These are phyloP conservation scores for Synanthedon vespiformis DNA, from an alignment of 2,888 invertebrate species.

Conservation along the genomic window DNA sequence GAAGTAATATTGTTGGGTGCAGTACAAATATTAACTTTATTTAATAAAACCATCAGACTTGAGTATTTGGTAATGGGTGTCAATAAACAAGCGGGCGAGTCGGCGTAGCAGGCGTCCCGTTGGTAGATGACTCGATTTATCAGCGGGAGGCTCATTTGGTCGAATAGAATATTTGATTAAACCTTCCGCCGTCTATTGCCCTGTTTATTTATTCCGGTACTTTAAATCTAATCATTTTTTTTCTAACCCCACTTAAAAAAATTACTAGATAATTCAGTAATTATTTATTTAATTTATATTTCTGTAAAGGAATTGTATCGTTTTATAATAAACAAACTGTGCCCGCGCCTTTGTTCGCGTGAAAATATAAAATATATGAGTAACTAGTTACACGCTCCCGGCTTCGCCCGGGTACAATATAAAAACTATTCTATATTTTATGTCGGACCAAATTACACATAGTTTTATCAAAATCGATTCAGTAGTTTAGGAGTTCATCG, in stretches of 20 bases:
- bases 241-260: neutral
- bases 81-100: conserved; percentile 27
- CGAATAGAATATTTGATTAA: conserved; percentile 43
- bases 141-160: conserved; percentile 37
- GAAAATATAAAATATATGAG: too few relatives aligned
- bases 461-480: too few relatives aligned
- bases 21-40: conserved; percentile 7
- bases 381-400: too few relatives aligned
- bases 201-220: conserved; percentile 25
- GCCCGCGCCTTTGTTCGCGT: too few relatives aligned
- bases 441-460: too few relatives aligned
- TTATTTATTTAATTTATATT: neutral
- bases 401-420: too few relatives aligned
- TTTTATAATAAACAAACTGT: neutral
- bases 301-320: neutral
- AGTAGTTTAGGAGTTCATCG: too few relatives aligned
- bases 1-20: neutral
- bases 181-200: conserved; percentile 22
- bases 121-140: conserved; percentile 40
- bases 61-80: conserved; percentile 28
- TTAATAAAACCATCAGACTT: conserved; percentile 8
- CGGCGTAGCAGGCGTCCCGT: conserved; percentile 18
- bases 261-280: too few relatives aligned
- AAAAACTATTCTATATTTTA: too few relatives aligned
- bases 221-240: conserved; percentile 22